These are phyloP conservation scores for Nerophis lumbriciformis DNA, from an alignment of 2,113 vertebrate species.

Conservation along the genomic window DNA sequence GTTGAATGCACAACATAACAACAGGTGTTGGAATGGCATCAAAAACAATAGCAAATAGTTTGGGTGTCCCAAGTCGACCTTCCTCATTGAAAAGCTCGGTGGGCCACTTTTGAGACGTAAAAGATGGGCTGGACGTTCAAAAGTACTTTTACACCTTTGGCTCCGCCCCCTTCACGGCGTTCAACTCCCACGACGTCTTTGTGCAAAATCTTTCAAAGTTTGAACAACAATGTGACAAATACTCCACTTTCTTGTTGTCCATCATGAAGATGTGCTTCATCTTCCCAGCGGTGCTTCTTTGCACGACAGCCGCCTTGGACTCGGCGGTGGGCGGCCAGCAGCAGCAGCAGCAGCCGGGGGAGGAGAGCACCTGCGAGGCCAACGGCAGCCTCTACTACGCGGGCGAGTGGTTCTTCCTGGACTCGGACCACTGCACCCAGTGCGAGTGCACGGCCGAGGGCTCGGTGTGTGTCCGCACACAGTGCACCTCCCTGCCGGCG, in stretches of 20 bases:
- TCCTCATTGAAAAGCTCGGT: no score
- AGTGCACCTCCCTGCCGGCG: constrained; percentile 76
- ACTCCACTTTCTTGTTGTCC: neutral
- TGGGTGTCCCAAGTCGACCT: no score
- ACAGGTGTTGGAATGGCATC: no score
- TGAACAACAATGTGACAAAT: constrained; percentile 5
- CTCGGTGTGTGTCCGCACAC: constrained; percentile 68
- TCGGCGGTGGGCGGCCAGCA: constrained; percentile 69
- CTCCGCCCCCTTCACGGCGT: neutral
- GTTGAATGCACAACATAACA: no score
- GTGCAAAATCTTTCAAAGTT: neutral
- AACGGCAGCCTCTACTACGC: constrained; percentile 78
- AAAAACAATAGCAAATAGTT: no score
- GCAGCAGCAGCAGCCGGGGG: neutral
- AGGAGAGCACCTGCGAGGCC: constrained; percentile 72
- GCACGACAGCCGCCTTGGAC: constrained; percentile 28
- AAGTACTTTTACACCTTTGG: neutral
- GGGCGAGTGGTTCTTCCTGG: constrained; percentile 80
- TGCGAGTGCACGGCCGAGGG: constrained; percentile 78
- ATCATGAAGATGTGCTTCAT: neutral
- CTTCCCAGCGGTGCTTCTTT: constrained; percentile 34
- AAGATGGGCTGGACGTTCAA: neutral
- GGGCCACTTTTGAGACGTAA: neutral
- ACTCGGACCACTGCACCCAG: constrained; percentile 79
- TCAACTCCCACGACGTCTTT: neutral